Evolutionary conservation across 2,888 invertebrate species (phyloP).

Genomic region (Microctonus aethiopoides): DNA sequence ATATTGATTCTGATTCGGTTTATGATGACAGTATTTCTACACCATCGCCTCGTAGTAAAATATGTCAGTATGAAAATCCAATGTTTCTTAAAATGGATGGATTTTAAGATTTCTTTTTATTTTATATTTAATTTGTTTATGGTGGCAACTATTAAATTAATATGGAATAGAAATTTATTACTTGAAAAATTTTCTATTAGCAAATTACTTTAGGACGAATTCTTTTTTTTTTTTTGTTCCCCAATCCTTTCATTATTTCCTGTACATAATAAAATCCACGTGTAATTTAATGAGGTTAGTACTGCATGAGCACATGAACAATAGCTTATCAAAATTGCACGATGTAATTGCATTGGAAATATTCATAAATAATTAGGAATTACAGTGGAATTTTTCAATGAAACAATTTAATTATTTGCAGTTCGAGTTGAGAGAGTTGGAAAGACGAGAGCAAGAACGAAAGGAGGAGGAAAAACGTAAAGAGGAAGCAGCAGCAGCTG

Average conservation of each 20-base stretch:
- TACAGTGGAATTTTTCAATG: neutral
- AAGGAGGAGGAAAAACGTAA: constrained; percentile 74
- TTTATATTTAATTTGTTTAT: neutral
- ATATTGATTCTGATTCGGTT: constrained; percentile 25
- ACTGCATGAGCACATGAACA: neutral
- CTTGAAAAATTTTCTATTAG: neutral
- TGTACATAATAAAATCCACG: neutral
- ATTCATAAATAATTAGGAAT: neutral
- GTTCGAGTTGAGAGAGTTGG: constrained; percentile 97
- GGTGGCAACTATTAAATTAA: neutral
- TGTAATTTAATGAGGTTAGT: neutral
- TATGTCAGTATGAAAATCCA: constrained; percentile 25
- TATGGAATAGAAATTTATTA: neutral
- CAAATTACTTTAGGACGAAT: neutral
- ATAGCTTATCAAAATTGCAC: neutral
- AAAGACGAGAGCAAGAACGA: constrained; percentile 80
- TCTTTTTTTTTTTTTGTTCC: neutral
- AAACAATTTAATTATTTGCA: too few relatives aligned
- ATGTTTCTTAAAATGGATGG: constrained; percentile 35
- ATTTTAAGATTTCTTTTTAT: too few relatives aligned
- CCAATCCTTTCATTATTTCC: too few relatives aligned
- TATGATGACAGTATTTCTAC: constrained; percentile 36
- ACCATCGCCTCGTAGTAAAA: constrained; percentile 29
- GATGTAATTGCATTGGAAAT: neutral
- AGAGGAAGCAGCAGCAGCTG: constrained; percentile 86